These are phyloP conservation scores for Cataglyphis cursor DNA, from an alignment of 2,888 invertebrate genomes.

Conservation along the genomic window DNA sequence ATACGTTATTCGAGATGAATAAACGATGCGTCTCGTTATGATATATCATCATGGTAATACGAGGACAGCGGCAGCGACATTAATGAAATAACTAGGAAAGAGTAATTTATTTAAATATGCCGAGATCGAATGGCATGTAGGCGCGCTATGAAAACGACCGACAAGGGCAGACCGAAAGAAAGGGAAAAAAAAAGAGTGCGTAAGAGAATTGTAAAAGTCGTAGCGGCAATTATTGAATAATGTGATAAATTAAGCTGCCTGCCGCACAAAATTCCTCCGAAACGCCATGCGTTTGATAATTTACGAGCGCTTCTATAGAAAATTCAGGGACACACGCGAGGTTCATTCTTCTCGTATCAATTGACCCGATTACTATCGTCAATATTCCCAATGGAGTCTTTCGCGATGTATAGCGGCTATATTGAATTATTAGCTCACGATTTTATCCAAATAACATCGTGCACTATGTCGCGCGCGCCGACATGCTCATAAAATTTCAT, in stretches of 20 bases:
- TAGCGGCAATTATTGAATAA: conserved; percentile 40
- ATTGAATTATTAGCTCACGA: conserved; percentile 38
- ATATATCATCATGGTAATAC: conserved; percentile 34
- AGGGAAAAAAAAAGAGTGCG: neutral
- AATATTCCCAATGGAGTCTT: conserved; percentile 61
- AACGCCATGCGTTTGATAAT: conserved; percentile 48
- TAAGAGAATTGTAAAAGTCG: conserved; percentile 32
- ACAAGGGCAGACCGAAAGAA: neutral
- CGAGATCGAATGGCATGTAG: conserved; percentile 38
- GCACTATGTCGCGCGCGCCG: conserved; percentile 36
- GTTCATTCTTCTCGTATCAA: conserved; percentile 67
- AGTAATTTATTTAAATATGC: conserved; percentile 47
- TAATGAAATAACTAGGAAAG: conserved; percentile 50
- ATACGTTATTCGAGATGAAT: conserved; percentile 45
- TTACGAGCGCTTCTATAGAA: conserved; percentile 61
- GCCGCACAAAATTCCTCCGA: conserved; percentile 38
- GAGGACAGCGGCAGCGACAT: conserved; percentile 19
- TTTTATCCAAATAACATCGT: conserved; percentile 37
- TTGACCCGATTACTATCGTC: conserved; percentile 71
- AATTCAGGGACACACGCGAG: conserved; percentile 58
- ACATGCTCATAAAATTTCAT: conserved; percentile 57
- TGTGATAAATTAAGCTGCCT: conserved; percentile 35
- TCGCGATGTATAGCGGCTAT: neutral
- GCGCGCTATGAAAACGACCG: conserved; percentile 15
- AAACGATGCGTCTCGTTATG: conserved; percentile 43